Base-by-base conservation (phyloP, 23 tunicate species). In the Corella eumyota region DNA sequence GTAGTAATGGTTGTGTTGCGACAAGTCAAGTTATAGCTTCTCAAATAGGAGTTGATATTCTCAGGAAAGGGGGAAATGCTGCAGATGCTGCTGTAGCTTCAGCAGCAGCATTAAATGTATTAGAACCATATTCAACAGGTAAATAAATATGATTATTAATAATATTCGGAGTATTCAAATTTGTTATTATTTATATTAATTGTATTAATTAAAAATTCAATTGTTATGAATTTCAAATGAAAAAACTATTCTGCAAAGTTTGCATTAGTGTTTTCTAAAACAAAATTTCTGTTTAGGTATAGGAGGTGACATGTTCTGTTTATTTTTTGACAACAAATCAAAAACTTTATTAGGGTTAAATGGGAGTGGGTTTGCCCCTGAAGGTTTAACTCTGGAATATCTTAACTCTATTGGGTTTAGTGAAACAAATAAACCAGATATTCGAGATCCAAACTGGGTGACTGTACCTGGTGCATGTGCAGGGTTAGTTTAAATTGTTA, bases 41-140 rank as follows among this genome's bases (percentile, higher is more conserved):
- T 5, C 75, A 77, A 65, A 66, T 86, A 32, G 95, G 95, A 23
- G 50, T 86, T 15, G 78, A 86, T 33, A 67, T 86, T 21, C 67
- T 86, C 52, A 77, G 77, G 50, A 48, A 65, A 47, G 85, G 85
- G 28, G 95, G 95, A 58, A 86, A 86, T 66, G 95, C 95, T 51
- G 95, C 95, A 22, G 95, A 86, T 65, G 78, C 79, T 5, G 83
- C 95, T 46, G 95, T 86, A 6, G 80, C 86, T 6, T 61, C 77
- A 48, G 95, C 85, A 11, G 95, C 95, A 57, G 85, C 80, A 30
- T 44, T 86, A 34, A 76, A 76, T 70, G 68, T 86, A 2, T 26
- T 56, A 44, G 80, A 86, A 54, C 95, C 95, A 19, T 77, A 71
- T 65, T 86, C 95, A 29, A 86, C 95, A 65, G 95, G 95, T 85